phyloP scores from a whole-genome alignment of 2,888 invertebrate species.

The Lochmaea capreae region DNA sequence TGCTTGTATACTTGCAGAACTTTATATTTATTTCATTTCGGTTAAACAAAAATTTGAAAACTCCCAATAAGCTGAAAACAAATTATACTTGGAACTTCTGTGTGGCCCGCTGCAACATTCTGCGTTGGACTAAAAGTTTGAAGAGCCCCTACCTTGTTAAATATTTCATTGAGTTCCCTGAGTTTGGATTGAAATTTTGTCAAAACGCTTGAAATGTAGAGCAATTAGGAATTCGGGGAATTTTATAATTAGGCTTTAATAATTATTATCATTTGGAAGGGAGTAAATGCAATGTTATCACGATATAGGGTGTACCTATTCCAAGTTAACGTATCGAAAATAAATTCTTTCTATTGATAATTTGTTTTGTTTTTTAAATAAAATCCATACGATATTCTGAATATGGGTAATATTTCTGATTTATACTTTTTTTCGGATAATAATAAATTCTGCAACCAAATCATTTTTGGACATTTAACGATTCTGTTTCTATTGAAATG shows the following conservation, averaged over 20 bases:
- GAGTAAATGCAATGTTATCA: not conserved
- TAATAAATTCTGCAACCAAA: conserved; percentile 10
- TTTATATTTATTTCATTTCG: not conserved
- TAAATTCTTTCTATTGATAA: too few species aligned
- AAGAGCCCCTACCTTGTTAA: conserved; percentile 3
- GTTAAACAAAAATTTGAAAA: not conserved
- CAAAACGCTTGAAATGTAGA: not conserved
- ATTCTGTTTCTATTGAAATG: not conserved
- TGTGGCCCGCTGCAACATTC: not conserved
- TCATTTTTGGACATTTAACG: conserved; percentile 15
- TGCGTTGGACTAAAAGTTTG: not conserved
- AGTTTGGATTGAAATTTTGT: conserved; percentile 6
- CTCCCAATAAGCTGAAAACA: not conserved
- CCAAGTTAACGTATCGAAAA: too few species aligned
- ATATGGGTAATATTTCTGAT: not conserved
- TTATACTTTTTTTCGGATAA: not conserved
- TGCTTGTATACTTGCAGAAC: not conserved
- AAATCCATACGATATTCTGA: too few species aligned
- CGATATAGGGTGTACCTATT: too few species aligned
- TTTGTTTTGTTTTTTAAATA: too few species aligned
- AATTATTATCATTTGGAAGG: not conserved
- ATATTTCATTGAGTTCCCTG: not conserved
- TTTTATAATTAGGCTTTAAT: not conserved
- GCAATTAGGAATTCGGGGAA: not conserved
- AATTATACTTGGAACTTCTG: not conserved